Percentiles rank a stretch among this genome's conserved stretches.
phyloP scores from a whole-genome alignment of 2,797 vertebrate species.

The Ctenopoma kingsleyae region DNA sequence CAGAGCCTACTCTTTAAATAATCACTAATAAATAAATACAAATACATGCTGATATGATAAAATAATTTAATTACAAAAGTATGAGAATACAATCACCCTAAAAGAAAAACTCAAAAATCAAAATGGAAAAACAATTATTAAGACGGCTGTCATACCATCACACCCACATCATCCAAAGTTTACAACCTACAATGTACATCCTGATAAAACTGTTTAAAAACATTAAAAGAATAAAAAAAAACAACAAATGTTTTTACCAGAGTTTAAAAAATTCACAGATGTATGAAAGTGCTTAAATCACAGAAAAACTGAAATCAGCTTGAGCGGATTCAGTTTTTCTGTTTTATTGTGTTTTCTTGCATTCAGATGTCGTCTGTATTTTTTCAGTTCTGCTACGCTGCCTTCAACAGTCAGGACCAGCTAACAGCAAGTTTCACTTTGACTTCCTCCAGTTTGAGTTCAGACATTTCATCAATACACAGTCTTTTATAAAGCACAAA shows the following conservation, averaged over 20 bases:
- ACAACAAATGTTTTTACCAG: not conserved
- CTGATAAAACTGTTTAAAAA: conserved; percentile 23
- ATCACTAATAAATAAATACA: conserved; percentile 38
- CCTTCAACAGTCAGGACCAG: not conserved
- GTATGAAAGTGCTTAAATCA: conserved; percentile 69
- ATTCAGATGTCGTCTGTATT: not conserved
- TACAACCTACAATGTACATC: conserved; percentile 47
- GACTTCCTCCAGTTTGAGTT: not conserved
- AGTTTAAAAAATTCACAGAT: conserved; percentile 62
- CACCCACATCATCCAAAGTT: conserved; percentile 44
- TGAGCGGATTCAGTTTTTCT: not conserved
- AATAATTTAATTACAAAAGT: conserved; percentile 71
- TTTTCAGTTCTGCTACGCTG: not conserved
- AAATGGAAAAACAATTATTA: not conserved
- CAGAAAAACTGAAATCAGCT: conserved; percentile 14
- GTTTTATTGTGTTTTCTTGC: not conserved
- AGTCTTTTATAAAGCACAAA: not conserved
- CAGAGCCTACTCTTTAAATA: conserved; percentile 10
- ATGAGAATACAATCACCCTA: conserved; percentile 10
- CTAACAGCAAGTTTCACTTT: not conserved
- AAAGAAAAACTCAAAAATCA: not conserved
- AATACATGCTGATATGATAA: conserved; percentile 44
- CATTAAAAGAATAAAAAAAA: not conserved
- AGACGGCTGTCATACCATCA: conserved; percentile 19
- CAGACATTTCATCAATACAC: not conserved